These are phyloP conservation scores for Armadillidium nasatum DNA, from an alignment of 1,140 invertebrate genomes.

Conservation along the genomic window DNA sequence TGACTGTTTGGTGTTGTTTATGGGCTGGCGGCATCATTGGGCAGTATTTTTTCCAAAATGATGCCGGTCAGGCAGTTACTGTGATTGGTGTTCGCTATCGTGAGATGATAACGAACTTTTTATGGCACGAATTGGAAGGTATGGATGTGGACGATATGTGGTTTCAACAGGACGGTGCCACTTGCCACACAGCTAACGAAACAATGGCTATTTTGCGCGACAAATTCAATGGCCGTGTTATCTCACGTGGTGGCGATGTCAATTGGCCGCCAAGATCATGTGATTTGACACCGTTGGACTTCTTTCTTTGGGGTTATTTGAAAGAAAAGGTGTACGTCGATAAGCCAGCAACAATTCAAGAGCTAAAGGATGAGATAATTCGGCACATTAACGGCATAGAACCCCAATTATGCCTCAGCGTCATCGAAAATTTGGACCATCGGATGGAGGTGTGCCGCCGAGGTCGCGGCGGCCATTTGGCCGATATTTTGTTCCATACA, in stretches of 20 bases:
- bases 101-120: constrained; percentile 11
- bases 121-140: constrained; percentile 16
- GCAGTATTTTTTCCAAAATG: too few species aligned
- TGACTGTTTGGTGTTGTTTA: too few species aligned
- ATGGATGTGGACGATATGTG: constrained; percentile 17
- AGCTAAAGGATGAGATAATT: constrained; percentile 10
- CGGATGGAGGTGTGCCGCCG: constrained; percentile 16
- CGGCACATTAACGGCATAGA: background rate
- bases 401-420: background rate
- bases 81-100: constrained; percentile 8
- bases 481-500: constrained; percentile 17
- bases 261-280: constrained; percentile 23
- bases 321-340: constrained; percentile 4
- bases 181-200: constrained; percentile 17
- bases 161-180: constrained; percentile 19
- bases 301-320: constrained; percentile 10
- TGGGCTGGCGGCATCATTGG: too few species aligned
- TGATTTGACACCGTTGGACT: constrained; percentile 17
- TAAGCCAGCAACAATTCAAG: background rate
- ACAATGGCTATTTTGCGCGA: constrained; percentile 2
- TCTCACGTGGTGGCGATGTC: constrained; percentile 10
- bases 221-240: background rate
- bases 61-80: background rate
- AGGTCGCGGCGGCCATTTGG: constrained; percentile 1
- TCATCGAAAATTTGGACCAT: constrained; percentile 23